Percentiles rank a stretch among this genome's conserved stretches.
Evolutionary conservation across 37 sponge, comb jelly and placozoan species (phyloP).

Genomic region (Haliclona indistincta): DNA sequence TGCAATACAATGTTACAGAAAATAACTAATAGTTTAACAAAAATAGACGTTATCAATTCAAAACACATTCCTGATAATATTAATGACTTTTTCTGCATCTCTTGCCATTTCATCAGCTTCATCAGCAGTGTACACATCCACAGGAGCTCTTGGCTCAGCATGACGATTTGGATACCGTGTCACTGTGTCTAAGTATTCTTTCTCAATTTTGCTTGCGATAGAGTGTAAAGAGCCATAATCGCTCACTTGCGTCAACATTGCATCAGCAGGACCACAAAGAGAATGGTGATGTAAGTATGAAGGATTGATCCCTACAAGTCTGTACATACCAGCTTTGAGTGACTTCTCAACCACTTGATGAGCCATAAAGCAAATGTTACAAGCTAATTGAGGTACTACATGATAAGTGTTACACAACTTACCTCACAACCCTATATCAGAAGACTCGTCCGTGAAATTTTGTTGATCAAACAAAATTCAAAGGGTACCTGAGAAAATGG

Average conservation of each 20-base stretch:
- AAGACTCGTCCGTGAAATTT: too few species aligned
- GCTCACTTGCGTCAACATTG: not conserved
- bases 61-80: too few species aligned
- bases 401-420: not conserved
- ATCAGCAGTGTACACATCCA: not conserved
- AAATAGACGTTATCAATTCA: too few species aligned
- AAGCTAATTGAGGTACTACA: constrained; percentile 5
- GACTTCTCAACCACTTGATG: constrained; percentile 66
- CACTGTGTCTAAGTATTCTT: not conserved
- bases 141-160: constrained; percentile 7
- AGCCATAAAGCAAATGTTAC: constrained; percentile 53
- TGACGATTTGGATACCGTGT: not conserved
- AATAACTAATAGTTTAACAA: too few species aligned
- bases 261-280: not conserved
- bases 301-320: not conserved
- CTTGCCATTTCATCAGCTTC: not conserved
- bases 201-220: not conserved
- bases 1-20: too few species aligned
- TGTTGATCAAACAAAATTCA: too few species aligned
- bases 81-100: not conserved
- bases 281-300: not conserved
- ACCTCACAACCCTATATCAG: too few species aligned
- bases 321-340: constrained; percentile 67
- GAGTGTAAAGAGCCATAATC: not conserved
- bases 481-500: too few species aligned